Evolutionary conservation across 2,888 invertebrate species (phyloP), one percentile per base, ranked within the genome.

Genomic region (Temnothorax unifasciatus): DNA sequence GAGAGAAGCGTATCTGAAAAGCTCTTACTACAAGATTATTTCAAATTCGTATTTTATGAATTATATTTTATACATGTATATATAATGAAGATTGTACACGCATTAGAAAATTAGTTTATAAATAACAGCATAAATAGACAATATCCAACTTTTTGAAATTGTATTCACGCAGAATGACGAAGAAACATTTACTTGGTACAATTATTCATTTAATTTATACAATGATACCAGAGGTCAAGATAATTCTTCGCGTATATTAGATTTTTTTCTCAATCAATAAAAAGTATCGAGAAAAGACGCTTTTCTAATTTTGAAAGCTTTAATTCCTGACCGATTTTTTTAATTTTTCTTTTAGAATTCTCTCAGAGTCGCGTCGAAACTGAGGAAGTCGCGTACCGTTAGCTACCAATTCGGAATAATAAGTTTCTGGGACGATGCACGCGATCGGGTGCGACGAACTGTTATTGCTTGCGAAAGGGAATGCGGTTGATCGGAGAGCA

Each of bases 371-470:
- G 38, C 11, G 13, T 69, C 57, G 77, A 54, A 69, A 69, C 21
- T 34, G 25, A 69, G 79, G 79, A 59, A 73, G 79, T 18, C n/a
- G 34, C 41, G 38, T 81, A 81, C 79, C 73, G 79, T 81, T 81
- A 81, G 38, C 73, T 25, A 81, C 25, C 47, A 71, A 81, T 81
- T 34, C 25, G 47, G 79, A 81, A 81, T 81, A 81, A 73, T 81
- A 81, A 81, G 59, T 73, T 81, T 81, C 79, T 81, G 59, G 59
- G 59, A 81, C 79, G 34, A 69, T 79, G 57, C 69, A 57, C 69
- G 71, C 77, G 44, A 71, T 79, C 25, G 29, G n/a, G 74, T 38
- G 52, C 77, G 44, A 73, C 73, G 57, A 81, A 81, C 73, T 73
- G 57, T 59, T 29, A 13, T 54, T 38, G 59, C 47, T 71, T 79